Conservation (phyloP, 1,140 invertebrate species). For the Steinernema khuongi region DNA sequence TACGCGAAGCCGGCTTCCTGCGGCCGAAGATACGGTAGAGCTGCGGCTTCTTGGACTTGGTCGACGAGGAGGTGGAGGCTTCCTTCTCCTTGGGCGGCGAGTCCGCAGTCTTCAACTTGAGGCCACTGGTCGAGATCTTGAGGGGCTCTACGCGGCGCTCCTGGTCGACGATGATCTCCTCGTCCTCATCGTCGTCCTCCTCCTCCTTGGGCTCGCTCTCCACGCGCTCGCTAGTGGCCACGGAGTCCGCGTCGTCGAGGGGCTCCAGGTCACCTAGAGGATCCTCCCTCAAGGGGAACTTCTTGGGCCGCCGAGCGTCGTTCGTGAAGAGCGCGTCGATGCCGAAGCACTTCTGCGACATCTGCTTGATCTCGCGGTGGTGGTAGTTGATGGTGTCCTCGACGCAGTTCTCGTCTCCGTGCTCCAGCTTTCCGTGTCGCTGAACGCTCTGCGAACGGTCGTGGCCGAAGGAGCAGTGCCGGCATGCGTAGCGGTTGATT, state of each 20-base stretch:
- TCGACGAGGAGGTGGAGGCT: slow-evolving; percentile 8
- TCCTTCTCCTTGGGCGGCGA: slow-evolving; percentile 8
- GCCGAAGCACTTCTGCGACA: not conserved
- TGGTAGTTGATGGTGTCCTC: not conserved
- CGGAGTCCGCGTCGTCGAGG: not conserved
- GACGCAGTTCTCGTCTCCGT: not conserved
- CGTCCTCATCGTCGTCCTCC: slow-evolving; percentile 24
- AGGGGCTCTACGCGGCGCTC: slow-evolving; percentile 4
- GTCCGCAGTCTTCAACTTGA: slow-evolving; percentile 18
- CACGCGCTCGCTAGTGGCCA: slow-evolving; percentile 26
- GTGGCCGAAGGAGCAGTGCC: not conserved
- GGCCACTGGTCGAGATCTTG: not conserved
- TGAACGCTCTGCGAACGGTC: not conserved
- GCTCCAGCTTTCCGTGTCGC: not conserved
- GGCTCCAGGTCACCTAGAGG: slow-evolving; percentile 8
- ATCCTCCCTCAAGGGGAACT: slow-evolving; percentile 28
- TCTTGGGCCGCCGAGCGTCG: slow-evolving; percentile 20
- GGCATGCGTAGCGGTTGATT: not conserved
- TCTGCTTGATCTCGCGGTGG: not conserved
- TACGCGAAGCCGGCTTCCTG: slow-evolving; percentile 39
- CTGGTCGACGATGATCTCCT: slow-evolving; percentile 12
- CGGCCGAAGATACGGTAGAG: slow-evolving; percentile 32
- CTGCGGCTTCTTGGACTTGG: slow-evolving; percentile 30
- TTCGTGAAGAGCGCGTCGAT: not conserved
- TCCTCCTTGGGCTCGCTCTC: slow-evolving; percentile 26